phyloP scores from a whole-genome alignment of 2,113 vertebrate species.

The Oreocharis arfaki region DNA sequence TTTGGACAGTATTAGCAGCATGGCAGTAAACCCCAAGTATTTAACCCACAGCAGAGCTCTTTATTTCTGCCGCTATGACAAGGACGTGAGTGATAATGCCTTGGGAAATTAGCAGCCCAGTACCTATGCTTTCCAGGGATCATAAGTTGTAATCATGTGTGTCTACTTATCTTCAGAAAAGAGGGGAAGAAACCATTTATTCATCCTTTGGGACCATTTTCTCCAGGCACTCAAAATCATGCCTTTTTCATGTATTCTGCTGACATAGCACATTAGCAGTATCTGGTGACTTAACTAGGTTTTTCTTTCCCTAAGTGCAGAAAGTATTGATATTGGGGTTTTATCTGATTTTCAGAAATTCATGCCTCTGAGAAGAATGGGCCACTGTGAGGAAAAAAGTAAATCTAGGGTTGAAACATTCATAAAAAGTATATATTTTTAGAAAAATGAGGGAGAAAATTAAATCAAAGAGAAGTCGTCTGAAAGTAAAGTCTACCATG shows the following conservation, averaged over 20 bases:
- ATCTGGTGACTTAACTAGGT: neutral
- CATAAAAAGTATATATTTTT: neutral
- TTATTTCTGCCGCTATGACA: neutral
- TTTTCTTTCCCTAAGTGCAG: neutral
- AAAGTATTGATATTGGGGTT: neutral
- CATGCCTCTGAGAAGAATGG: neutral
- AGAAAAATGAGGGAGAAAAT: neutral
- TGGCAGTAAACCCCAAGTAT: neutral
- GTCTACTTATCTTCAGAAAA: neutral
- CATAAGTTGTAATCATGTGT: neutral
- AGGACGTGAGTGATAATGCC: neutral
- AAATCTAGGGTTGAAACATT: neutral
- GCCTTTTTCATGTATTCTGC: neutral
- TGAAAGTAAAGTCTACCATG: neutral
- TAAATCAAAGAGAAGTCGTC: neutral
- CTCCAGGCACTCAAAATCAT: neutral
- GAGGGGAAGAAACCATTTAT: neutral
- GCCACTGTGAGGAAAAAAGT: neutral
- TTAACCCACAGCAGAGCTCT: neutral
- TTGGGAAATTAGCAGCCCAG: neutral
- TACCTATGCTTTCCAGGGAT: neutral
- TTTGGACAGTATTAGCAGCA: neutral
- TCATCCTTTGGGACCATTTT: neutral
- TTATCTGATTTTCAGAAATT: neutral
- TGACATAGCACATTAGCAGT: neutral